phyloP scores from a whole-genome alignment of 2,797 vertebrate species.

The Darevskia mixta region DNA sequence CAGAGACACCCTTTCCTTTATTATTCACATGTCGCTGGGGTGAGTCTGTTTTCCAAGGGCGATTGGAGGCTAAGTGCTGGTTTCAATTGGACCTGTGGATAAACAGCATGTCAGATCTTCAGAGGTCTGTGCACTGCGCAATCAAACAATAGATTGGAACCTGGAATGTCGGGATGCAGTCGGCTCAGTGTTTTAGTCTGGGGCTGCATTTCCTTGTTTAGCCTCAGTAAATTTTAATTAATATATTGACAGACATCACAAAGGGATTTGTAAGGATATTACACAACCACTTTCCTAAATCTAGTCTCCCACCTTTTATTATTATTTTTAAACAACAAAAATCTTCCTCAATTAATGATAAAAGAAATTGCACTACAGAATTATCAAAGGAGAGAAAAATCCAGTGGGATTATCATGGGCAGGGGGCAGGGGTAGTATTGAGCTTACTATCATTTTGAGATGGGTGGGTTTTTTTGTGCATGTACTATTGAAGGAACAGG shows the following conservation, averaged over 20 bases:
- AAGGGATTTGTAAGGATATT: no score
- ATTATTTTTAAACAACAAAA: no score
- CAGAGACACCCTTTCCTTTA: neutral
- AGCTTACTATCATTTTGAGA: no score
- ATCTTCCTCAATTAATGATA: no score
- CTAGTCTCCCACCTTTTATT: no score
- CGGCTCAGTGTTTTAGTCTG: accelerated
- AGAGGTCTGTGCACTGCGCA: neutral
- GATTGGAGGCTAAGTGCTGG: neutral
- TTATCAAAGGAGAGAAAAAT: no score
- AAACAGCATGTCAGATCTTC: neutral
- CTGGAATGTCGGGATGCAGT: neutral
- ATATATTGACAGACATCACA: neutral
- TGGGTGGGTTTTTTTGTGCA: no score
- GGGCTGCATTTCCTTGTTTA: neutral
- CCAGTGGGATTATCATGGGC: no score
- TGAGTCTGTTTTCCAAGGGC: neutral
- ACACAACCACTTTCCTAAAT: no score
- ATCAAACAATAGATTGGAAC: neutral
- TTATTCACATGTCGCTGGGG: neutral
- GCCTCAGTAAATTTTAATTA: neutral
- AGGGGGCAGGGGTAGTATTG: no score
- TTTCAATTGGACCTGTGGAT: neutral
- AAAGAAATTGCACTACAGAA: no score
- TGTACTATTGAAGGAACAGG: no score